Evolutionary conservation across 2,888 invertebrate genomes (phyloP), one percentile per base, ranked within the genome.

Genomic region (Drosophila mimetica): DNA sequence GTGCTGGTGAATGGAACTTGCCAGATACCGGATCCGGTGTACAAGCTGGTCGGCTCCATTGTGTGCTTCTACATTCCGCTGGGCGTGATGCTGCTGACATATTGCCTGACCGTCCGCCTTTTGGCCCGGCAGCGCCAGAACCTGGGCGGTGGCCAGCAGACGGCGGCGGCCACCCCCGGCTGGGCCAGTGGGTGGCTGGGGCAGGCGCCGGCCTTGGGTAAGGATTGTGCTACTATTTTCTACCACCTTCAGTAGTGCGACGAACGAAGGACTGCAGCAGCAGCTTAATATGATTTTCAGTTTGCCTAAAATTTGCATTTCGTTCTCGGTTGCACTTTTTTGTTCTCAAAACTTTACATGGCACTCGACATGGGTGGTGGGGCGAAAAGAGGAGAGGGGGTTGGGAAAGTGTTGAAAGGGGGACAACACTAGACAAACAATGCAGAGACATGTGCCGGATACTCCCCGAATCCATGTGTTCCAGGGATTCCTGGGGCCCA

Each of bases 61-160:
- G 95, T 98, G 83, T 97, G 98, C 80, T 99, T 99, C 93, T 98
- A 98, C 93, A 97, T 99, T 74, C 99, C 99, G 0, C 93, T 99
- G 75, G 94, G 95, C 42, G 98, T 99, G 77, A 99, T 99, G 98
- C 93, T 98, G 89, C 93, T 97, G 67, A 98, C 98, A n/a, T 99
- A 98, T 90, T 96, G 97, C 5, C 93, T 98, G 79, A 99, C 99
- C 0, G 97, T 98, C 16, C 94, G 96, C 63, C 93, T 98, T 28
- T 92, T 99, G 87, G 97, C 97, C 37, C 93, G 95, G 69, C 97
- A 98, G 92, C 94, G 95, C 79, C 96, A 96, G 90, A 96, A 96
- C 75, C 90, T 95, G 69, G 94, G 94, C 20, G 91, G 91, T 25
- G 86, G 86, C 25, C 83, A 88, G 51, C 79, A 85, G 61, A 77